Base-by-base conservation (phyloP, 2,113 vertebrate genomes). In the Chaetodon trifascialis region DNA sequence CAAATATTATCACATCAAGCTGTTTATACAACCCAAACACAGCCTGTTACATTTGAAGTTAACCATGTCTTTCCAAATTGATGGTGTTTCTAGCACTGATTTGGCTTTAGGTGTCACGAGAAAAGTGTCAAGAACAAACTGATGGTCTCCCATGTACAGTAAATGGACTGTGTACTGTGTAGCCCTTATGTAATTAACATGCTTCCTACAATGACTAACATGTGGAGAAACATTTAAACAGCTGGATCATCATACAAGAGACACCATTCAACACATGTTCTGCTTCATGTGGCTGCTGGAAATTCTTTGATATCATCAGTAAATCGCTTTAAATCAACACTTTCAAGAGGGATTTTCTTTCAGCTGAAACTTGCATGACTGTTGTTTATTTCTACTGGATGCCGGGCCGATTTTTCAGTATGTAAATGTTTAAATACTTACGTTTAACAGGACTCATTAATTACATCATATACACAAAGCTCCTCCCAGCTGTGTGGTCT, bases 141-240 rank as follows among this genome's bases (percentile, higher is more conserved):
- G 44, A n/a, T 15, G 56, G 40, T 16, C 73, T 47, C 42, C 34
- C 63, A 69, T 46, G 55, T 70, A 78, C 19, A 75, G 64, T 78
- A 59, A 62, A 47, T 19, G 8, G 15, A 23, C 42, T 69, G 7
- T 40, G 58, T 44, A 68, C 51, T 70, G 38, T 15, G 16, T 0
- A 40, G 66, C 40, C 23, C 42, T 82, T 58, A 64, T 60, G 73
- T 76, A 81, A 86, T 79, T 82, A 79, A 60, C 76, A 59, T 83
- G 7, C 73, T 40, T 79, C n/a, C 51, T 54, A 0, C 88, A 87
- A 93, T 86, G 54, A 77, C 82, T 67, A 72, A 42, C 89, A 90
- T 67, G 52, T 89, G 78, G 36, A 30, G 21, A 72, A 68, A 85
- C 40, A 84, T 85, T 85, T 62, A 46, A 80, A 86, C 82, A 81